Base-by-base conservation (phyloP, 2,113 vertebrate genomes). In the Forbesichthys agassizii region DNA sequence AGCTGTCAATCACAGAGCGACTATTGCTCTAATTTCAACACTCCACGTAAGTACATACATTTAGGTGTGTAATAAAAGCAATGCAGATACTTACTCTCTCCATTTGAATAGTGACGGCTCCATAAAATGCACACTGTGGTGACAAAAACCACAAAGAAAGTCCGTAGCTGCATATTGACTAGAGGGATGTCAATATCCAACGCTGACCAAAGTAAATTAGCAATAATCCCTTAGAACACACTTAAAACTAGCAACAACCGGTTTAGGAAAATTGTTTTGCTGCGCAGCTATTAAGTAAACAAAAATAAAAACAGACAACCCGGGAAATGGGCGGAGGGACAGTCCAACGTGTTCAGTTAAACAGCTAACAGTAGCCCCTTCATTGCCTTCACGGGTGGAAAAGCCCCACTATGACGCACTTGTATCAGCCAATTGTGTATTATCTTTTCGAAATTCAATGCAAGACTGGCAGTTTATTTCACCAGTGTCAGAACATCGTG, bases 301-400 rank as follows among this genome's bases (percentile, higher is more conserved):
- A 89, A 82, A 82, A 88, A 82, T 84, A 83, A 80, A 87, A 71
- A 81, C 80, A 75, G 68, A 82, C 89, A 90, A 88, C 86, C 89
- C 89, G 84, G 82, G 86, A 92, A 90, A 91, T 89, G 90, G 92
- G 90, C 88, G 90, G 90, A 87, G 89, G 82, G 78, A 89, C 81
- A 67, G 80, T 90, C 85, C 91, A 93, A 85, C 92, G 92, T 91
- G 91, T 91, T 91, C 88, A 84, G 48, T 86, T 70, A 64, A 74
- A 80, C 71, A 69, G 46, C 70, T 54, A 55, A n/a, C 61, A 18
- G 51, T 64, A 58, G 56, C 56, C 5, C 20, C 27, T 58, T 58
- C 56, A 58, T 33, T 20, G 56, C 54, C 20, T n/a, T 4, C 7
- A 20, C 54, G 2, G 54, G n/a, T 56, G n/a, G 49, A 14, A 52